Base-by-base conservation (phyloP, 2,888 invertebrate species). In the Drosophila paramelanica region DNA sequence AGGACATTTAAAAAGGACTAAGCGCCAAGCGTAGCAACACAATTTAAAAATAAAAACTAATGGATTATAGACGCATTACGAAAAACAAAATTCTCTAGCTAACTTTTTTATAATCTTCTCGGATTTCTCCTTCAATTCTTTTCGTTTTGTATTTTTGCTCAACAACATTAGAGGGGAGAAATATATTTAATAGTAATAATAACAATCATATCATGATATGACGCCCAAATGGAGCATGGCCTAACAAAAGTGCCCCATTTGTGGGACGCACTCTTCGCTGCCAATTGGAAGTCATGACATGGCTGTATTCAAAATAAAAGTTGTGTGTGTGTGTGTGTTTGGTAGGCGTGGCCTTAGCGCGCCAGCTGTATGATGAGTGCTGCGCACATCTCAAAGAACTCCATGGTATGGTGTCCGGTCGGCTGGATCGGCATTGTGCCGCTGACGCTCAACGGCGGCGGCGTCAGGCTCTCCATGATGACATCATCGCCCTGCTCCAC, bases 311-410 rank as follows among this genome's bases (percentile, higher is more conserved):
- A 20, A 31, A 41, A 41, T 41, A 3, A 7, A 36, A 47, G 53
- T n/a, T 8, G 6, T 59, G 23, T 20, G 41, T 38, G 31, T 20
- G 25, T 3, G 36, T 27, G 31, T 10, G 8, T 58, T 59, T 66
- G 49, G 49, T 50, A 25, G 52, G 50, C 64, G 56, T 43, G 36
- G 10, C 31, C 5, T 43, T 68, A 98, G 93, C 98, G 96, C 33
- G 99, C 99, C 72, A 99, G 94, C 86, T 99, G 99, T 71, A 99
- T 98, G 86, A 99, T 99, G 47, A 99, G 94, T 3, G 98, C 97
- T 20, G 99, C 98, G 93, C 99, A 99, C 98, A 99, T 99, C 93
- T 99, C 99, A 91, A 99, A 99, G 93, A 99, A 99, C 93, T 99
- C 99, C 97, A 99, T 98, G 1, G 99, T 99, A 92, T 98, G 98